Conservation (phyloP, 2,888 invertebrate genomes). For the Notodonta ziczac region DNA sequence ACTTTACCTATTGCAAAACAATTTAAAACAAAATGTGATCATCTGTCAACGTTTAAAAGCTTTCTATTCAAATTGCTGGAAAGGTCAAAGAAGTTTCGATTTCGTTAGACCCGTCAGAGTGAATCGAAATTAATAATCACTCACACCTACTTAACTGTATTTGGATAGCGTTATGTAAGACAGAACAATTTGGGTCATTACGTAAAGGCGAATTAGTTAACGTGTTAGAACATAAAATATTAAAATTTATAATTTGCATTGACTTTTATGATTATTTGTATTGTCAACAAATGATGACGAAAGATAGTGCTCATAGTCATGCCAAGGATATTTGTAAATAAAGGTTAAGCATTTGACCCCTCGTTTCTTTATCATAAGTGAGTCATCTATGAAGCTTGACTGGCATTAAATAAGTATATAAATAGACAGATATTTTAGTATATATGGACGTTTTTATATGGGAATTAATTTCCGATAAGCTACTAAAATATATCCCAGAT, state of each 20-base stretch:
- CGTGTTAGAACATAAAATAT: neutral
- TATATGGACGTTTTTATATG: no score
- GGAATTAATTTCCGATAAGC: no score
- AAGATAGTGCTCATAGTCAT: neutral
- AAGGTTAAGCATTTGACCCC: no score
- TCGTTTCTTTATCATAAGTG: no score
- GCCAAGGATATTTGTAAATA: no score
- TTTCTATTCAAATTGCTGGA: conserved; percentile 6
- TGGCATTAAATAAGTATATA: no score
- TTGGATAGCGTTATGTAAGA: conserved; percentile 1
- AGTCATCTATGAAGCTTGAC: no score
- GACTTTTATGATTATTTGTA: neutral
- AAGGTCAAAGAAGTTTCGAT: conserved; percentile 7
- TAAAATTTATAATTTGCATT: neutral
- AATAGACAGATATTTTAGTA: no score
- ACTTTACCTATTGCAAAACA: neutral
- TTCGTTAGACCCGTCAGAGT: conserved; percentile 7
- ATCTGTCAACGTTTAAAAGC: neutral
- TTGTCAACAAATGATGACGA: neutral
- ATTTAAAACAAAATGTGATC: neutral
- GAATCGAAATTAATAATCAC: conserved; percentile 13
- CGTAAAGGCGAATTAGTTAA: neutral
- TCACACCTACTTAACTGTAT: conserved; percentile 7
- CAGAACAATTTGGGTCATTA: conserved; percentile 4
- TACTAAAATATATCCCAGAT: no score